These are phyloP conservation scores for Drosophila diplacantha DNA, from an alignment of 2,888 invertebrate genomes.

Conservation along the genomic window DNA sequence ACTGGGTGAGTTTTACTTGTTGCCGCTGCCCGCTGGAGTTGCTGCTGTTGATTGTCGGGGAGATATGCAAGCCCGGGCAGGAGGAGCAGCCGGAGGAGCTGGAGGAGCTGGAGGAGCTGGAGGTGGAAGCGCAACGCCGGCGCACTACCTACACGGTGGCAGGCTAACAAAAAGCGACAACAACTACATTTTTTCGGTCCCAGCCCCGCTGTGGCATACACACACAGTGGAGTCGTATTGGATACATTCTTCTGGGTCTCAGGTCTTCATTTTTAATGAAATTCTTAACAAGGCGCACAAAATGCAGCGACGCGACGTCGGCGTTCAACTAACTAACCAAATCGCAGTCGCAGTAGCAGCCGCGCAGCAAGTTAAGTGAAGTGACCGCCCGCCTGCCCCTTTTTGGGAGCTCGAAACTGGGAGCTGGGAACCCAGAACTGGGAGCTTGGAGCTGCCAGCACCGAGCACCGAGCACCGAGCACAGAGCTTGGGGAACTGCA, in stretches of 20 bases:
- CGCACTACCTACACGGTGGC: constrained; percentile 73
- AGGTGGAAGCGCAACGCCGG: constrained; percentile 64
- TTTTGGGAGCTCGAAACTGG: constrained; percentile 53
- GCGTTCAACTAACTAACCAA: constrained; percentile 69
- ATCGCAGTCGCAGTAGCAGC: constrained; percentile 60
- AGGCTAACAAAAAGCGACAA: constrained; percentile 70
- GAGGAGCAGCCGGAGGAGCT: constrained; percentile 17
- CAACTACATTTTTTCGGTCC: constrained; percentile 58
- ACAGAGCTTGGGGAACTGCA: constrained; percentile 43
- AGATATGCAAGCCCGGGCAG: constrained; percentile 64
- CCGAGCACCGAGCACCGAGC: not conserved
- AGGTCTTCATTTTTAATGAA: constrained; percentile 76
- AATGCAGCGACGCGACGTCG: constrained; percentile 52
- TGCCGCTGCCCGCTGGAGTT: constrained; percentile 18
- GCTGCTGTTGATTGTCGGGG: constrained; percentile 66
- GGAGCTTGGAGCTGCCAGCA: not conserved
- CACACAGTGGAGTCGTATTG: constrained; percentile 19
- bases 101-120: constrained; percentile 7
- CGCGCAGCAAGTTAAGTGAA: constrained; percentile 58
- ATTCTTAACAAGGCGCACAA: constrained; percentile 75
- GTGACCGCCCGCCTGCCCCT: constrained; percentile 67
- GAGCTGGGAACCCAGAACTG: constrained; percentile 10
- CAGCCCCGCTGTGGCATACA: constrained; percentile 29
- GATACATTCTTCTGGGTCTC: constrained; percentile 73
- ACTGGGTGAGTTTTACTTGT: constrained; percentile 36